phyloP scores from a whole-genome alignment of 2,797 vertebrate species.

The Carcharodon carcharias region DNA sequence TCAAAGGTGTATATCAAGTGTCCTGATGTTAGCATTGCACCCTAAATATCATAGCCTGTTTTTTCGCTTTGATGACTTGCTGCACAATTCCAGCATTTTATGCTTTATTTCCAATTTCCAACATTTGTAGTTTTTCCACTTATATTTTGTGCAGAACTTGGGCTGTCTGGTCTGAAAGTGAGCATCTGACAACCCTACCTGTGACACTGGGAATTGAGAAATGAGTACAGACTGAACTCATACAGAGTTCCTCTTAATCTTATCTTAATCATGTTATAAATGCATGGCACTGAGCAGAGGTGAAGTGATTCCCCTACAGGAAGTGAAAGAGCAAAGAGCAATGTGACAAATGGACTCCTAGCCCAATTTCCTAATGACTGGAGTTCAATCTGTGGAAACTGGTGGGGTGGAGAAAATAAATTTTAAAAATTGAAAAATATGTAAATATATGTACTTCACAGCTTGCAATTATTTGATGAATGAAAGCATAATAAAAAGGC shows the following conservation, averaged over 20 bases:
- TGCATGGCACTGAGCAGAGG: not conserved
- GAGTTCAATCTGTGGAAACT: not conserved
- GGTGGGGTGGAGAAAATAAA: not conserved
- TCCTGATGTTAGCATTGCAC: not conserved
- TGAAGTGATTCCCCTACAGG: not conserved
- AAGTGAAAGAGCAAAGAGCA: not conserved
- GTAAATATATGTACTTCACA: too few species aligned
- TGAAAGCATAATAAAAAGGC: not conserved
- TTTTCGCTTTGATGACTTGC: not conserved
- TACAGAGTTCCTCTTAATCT: too few species aligned
- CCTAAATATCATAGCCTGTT: not conserved
- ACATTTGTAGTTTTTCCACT: not conserved
- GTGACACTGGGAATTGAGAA: not conserved
- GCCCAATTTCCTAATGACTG: not conserved
- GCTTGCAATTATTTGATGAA: not conserved
- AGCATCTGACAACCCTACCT: too few species aligned
- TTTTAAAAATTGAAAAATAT: not conserved
- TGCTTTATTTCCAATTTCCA: not conserved
- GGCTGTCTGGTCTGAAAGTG: not conserved
- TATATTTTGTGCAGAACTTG: not conserved
- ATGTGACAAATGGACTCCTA: not conserved
- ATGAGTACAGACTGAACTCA: not conserved
- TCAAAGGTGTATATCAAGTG: not conserved
- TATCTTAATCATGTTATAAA: not conserved
- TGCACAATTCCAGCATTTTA: not conserved